phyloP scores from a whole-genome alignment of 2,888 invertebrate genomes.

The Diplolepis rosae region DNA sequence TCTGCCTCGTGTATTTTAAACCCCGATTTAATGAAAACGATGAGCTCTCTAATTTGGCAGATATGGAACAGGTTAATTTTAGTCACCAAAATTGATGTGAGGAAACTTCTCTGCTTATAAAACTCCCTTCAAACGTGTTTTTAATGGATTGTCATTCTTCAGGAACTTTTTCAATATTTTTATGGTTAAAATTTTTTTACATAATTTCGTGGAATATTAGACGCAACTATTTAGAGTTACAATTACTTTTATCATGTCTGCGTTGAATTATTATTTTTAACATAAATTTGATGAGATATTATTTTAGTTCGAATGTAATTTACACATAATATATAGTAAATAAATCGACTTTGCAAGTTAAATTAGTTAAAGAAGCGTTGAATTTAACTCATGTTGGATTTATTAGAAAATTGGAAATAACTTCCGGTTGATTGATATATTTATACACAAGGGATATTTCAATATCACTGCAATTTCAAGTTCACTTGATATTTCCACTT shows the following conservation, averaged over 20 bases:
- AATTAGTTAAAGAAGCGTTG: too few relatives aligned
- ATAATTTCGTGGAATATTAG: too few relatives aligned
- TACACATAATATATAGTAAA: too few relatives aligned
- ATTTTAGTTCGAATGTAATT: too few relatives aligned
- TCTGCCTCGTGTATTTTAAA: not conserved
- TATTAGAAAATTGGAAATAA: not conserved
- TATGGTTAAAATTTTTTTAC: too few relatives aligned
- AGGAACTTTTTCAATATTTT: too few relatives aligned
- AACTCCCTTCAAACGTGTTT: constrained; percentile 1
- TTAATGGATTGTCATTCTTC: not conserved
- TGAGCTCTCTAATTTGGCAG: constrained; percentile 22
- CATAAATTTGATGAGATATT: too few relatives aligned
- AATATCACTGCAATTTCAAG: constrained; percentile 16
- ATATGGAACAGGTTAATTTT: constrained; percentile 13
- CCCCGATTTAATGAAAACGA: not conserved
- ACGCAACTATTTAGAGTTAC: too few relatives aligned
- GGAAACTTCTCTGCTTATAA: constrained; percentile 12
- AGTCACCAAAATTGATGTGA: constrained; percentile 2
- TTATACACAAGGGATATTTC: not conserved
- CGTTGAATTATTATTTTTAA: too few relatives aligned
- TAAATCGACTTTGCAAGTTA: too few relatives aligned
- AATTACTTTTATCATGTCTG: too few relatives aligned
- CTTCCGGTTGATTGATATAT: not conserved
- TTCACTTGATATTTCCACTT: constrained; percentile 25
- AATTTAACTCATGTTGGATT: not conserved